A percentile compares a stretch with the other conserved stretches of the same genome.
Conservation (phyloP, 1,140 invertebrate species). For the Venturia canescens region DNA sequence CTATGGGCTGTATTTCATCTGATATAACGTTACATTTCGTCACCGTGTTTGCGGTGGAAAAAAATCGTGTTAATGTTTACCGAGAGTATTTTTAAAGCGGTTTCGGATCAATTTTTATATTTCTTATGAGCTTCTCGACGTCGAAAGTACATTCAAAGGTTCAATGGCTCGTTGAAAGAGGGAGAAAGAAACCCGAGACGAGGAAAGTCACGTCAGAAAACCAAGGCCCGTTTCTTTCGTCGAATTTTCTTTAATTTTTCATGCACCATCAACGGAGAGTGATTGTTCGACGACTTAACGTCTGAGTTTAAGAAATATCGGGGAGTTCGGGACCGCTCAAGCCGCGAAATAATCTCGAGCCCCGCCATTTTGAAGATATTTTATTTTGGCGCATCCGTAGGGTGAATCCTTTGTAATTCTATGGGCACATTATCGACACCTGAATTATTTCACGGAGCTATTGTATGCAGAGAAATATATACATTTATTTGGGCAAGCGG, state of each 20-base stretch:
- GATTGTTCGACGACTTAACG: no score
- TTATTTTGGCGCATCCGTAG: not conserved
- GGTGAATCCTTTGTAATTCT: not conserved
- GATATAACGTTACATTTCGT: conserved; percentile 10
- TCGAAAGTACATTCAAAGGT: no score
- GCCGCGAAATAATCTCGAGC: no score
- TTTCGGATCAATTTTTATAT: not conserved
- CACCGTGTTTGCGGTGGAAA: not conserved
- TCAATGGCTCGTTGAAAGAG: no score
- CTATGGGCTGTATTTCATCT: conserved; percentile 41
- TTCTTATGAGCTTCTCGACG: not conserved
- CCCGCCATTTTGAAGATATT: not conserved
- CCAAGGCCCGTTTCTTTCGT: no score
- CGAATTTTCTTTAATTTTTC: no score
- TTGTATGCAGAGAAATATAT: not conserved
- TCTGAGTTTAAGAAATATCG: no score
- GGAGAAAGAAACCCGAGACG: no score
- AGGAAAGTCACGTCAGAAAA: no score
- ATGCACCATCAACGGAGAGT: no score
- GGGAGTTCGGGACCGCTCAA: no score
- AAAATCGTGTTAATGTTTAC: not conserved
- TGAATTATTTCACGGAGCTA: conserved; percentile 1
- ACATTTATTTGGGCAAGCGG: not conserved
- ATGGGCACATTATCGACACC: conserved; percentile 1
- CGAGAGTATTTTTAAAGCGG: not conserved